Evolutionary conservation across 2,797 vertebrate genomes (phyloP).

Genomic region (Semotilus atromaculatus): DNA sequence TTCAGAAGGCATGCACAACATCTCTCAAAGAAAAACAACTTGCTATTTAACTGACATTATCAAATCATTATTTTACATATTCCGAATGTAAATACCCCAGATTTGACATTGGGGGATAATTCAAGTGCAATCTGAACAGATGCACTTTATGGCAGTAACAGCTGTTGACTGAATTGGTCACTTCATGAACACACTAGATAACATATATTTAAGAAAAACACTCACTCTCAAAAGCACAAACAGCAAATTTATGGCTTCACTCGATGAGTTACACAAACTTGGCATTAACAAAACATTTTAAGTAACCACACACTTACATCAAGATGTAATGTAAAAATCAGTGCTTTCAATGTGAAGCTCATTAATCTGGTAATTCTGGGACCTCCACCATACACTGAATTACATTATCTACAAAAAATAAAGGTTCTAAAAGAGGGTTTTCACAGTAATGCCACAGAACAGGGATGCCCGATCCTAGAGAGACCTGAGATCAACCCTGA

Average conservation of each 20-base stretch:
- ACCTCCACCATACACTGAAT: slow-evolving; percentile 13
- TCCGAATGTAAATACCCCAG: background rate
- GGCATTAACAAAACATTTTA: slow-evolving; percentile 15
- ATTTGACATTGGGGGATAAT: background rate
- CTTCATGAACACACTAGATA: slow-evolving; percentile 17
- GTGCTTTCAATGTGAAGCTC: slow-evolving; percentile 34
- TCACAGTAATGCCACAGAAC: background rate
- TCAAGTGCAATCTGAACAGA: background rate
- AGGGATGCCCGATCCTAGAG: too few species aligned
- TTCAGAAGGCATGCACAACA: slow-evolving; percentile 35
- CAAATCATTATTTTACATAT: background rate
- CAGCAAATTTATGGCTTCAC: slow-evolving; percentile 7
- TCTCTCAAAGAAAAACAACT: slow-evolving; percentile 20
- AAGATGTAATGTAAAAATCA: slow-evolving; percentile 26
- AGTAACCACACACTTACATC: slow-evolving; percentile 32
- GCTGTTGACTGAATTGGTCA: slow-evolving; percentile 5
- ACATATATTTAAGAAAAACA: slow-evolving; percentile 9
- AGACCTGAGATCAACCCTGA: too few species aligned
- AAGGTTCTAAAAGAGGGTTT: background rate
- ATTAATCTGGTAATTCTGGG: slow-evolving; percentile 14
- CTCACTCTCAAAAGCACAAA: background rate
- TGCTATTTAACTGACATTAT: background rate
- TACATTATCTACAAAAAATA: background rate
- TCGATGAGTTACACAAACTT: slow-evolving; percentile 20
- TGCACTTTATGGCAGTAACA: background rate